Evolutionary conservation across 2,888 invertebrate species (phyloP).

Genomic region (Lasioglossum marginatum): DNA sequence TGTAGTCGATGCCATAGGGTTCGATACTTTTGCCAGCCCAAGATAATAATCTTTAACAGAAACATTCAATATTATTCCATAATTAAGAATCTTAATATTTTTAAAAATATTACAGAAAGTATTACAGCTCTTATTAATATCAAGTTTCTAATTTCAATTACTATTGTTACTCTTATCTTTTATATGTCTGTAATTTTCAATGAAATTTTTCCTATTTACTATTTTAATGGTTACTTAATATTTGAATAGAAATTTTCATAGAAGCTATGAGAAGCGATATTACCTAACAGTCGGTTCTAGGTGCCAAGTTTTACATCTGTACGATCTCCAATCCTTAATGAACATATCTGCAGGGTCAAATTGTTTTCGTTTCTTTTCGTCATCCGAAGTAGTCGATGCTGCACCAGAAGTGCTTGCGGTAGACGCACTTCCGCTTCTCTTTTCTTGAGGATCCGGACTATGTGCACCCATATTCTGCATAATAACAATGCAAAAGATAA

Average conservation of each 20-base stretch:
- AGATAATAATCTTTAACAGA: conserved; percentile 87
- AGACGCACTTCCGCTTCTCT: conserved; percentile 70
- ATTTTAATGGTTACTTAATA: neutral
- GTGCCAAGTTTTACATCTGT: conserved; percentile 98
- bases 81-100: neutral
- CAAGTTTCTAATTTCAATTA: neutral
- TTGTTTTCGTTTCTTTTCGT: conserved; percentile 83
- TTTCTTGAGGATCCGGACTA: conserved; percentile 83
- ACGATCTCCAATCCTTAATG: conserved; percentile 95
- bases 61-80: neutral
- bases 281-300: conserved; percentile 96
- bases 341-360: conserved; percentile 87
- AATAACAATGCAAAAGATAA: neutral
- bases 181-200: too few relatives aligned
- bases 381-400: conserved; percentile 76
- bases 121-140: too few relatives aligned
- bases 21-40: conserved; percentile 99
- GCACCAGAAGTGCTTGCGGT: conserved; percentile 67
- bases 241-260: neutral
- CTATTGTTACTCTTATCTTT: neutral
- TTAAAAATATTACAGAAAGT: neutral
- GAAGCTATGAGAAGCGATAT: conserved; percentile 73
- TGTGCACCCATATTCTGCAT: conserved; percentile 79
- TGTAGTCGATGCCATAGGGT: conserved; percentile 99
- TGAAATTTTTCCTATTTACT: neutral